phyloP scores from a whole-genome alignment of 2,888 invertebrate species.

The Hoplodrina blanda region DNA sequence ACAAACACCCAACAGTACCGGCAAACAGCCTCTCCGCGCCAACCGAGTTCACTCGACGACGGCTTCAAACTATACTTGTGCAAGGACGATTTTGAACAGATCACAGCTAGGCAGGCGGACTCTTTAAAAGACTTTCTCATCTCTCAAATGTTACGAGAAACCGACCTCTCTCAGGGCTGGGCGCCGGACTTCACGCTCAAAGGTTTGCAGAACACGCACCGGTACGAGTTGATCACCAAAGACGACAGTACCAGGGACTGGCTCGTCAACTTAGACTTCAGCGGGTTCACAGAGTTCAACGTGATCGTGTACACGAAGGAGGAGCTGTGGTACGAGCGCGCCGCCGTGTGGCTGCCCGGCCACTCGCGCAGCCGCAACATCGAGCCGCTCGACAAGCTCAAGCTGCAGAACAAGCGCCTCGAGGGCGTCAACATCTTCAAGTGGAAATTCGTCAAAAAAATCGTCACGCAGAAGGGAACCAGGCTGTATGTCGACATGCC shows the following conservation, averaged over 20 bases:
- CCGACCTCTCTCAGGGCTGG: conserved; percentile 73
- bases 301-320: conserved; percentile 83
- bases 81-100: conserved; percentile 81
- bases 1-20: background rate
- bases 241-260: conserved; percentile 79
- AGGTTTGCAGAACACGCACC: conserved; percentile 76
- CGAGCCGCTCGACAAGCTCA: conserved; percentile 81
- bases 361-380: conserved; percentile 78
- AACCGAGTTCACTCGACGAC: conserved; percentile 32
- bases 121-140: conserved; percentile 78
- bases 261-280: conserved; percentile 80
- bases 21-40: background rate
- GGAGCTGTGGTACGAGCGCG: conserved; percentile 85
- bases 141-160: conserved; percentile 73
- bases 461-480: conserved; percentile 80
- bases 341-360: conserved; percentile 85
- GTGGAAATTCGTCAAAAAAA: conserved; percentile 85
- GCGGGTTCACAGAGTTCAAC: conserved; percentile 74
- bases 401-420: conserved; percentile 79
- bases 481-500: conserved; percentile 86
- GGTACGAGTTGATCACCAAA: conserved; percentile 79
- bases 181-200: conserved; percentile 80
- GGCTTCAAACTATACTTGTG: conserved; percentile 78
- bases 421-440: conserved; percentile 78
- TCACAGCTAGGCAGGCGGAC: conserved; percentile 72